A percentile compares a stretch with the other conserved stretches of the same genome.
Conservation (phyloP, 1,140 invertebrate genomes). For the Xylocopa sonorina region DNA sequence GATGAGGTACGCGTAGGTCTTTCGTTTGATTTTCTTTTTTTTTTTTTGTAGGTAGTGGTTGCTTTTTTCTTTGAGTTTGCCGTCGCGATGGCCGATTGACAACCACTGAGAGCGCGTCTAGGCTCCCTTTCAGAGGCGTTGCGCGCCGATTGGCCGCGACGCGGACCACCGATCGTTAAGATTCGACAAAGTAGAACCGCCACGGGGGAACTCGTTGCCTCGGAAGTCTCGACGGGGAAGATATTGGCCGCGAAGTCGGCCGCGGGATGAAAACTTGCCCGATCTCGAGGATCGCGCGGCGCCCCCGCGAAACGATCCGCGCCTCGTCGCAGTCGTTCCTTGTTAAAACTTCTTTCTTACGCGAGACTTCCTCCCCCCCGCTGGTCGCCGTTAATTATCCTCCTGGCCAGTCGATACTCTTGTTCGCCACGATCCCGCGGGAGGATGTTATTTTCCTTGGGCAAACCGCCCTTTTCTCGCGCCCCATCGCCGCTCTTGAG, state of each 20-base stretch:
- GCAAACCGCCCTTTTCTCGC: neutral
- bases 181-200: slow-evolving; percentile 10
- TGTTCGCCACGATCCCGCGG: slow-evolving; percentile 19
- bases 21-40: neutral
- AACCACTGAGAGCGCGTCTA: slow-evolving; percentile 25
- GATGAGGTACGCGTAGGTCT: no score
- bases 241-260: slow-evolving; percentile 10
- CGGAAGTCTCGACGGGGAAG: slow-evolving; percentile 22
- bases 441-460: slow-evolving; percentile 44
- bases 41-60: neutral
- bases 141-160: slow-evolving; percentile 15
- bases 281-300: slow-evolving; percentile 8
- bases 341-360: slow-evolving; percentile 30
- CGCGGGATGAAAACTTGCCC: slow-evolving; percentile 37
- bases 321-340: slow-evolving; percentile 8
- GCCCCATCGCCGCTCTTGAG: no score
- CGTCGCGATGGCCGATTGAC: slow-evolving; percentile 45
- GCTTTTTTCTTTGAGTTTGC: neutral
- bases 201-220: neutral
- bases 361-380: neutral
- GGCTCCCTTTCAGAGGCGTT: neutral
- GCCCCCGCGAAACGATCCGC: neutral
- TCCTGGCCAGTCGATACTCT: slow-evolving; percentile 20
- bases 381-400: slow-evolving; percentile 40
- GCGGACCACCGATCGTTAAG: slow-evolving; percentile 35